Percentiles rank a stretch among this genome's conserved stretches.
Conservation (phyloP, 2,888 invertebrate genomes). For the Byasa hedistus region DNA sequence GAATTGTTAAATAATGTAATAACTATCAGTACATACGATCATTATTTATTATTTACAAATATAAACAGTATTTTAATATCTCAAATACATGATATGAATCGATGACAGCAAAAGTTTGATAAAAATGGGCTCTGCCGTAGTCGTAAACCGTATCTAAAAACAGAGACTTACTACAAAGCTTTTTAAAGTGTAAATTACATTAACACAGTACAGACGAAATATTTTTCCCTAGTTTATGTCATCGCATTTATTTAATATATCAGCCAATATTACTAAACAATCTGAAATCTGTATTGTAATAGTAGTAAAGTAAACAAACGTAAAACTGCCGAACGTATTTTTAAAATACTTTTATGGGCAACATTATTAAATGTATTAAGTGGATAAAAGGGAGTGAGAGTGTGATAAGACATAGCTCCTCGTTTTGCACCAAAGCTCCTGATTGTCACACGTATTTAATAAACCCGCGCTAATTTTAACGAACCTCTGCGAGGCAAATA, state of each 20-base stretch:
- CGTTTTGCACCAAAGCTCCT: slow-evolving; percentile 31
- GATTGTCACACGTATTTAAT: slow-evolving; percentile 66
- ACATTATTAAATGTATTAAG: background rate
- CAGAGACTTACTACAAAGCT: too few relatives aligned
- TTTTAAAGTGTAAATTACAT: background rate
- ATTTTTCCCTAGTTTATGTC: background rate
- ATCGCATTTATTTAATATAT: background rate
- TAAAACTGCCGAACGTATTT: background rate
- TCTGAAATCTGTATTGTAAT: background rate
- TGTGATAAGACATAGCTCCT: background rate
- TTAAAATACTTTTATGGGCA: background rate
- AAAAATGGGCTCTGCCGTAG: too few relatives aligned
- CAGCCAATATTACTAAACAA: background rate
- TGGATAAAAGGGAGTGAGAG: slow-evolving; percentile 44
- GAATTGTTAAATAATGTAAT: too few relatives aligned
- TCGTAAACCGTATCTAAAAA: too few relatives aligned
- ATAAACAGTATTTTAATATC: too few relatives aligned
- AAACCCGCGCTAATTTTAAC: slow-evolving; percentile 61
- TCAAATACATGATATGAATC: too few relatives aligned
- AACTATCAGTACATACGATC: too few relatives aligned
- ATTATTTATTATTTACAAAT: too few relatives aligned
- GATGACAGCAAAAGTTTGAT: too few relatives aligned
- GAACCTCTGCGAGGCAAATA: slow-evolving; percentile 46
- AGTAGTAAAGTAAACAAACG: background rate
- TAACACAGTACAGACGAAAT: background rate